Evolutionary conservation across 2,113 vertebrate genomes (phyloP), one percentile per base, ranked within the genome.

Genomic region (Menura novaehollandiae): DNA sequence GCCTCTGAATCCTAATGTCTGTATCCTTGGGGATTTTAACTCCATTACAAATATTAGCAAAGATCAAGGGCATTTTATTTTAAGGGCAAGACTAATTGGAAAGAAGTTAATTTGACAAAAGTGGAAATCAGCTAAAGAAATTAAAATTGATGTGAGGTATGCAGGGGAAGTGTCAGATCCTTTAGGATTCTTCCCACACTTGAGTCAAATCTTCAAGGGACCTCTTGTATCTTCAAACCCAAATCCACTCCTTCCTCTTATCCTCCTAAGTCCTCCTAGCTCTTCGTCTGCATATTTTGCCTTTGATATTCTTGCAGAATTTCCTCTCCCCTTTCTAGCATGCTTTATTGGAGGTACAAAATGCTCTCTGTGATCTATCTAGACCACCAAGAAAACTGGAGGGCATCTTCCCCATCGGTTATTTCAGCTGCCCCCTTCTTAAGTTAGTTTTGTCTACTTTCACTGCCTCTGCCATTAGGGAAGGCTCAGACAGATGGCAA

Each of bases 51-150:
- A 91, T 94, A 96, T 89, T 95, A 96, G 46, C 69, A 93, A 94
- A 95, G 89, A 96, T 93, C 91, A 93, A 94, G 91, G 91, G 32
- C 69, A 83, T 95, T 95, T 96, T 95, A 96, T 97, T 96, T 96
- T 95, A 95, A 85, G 59, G 76, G 55, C 80, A 94, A 82, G 14
- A 15, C 82, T 97, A 96, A 97, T 95, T 95, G 94, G 76, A 95
- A 97, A 89, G 41, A 91, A 96, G 82, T 95, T 96, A 95, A 96
- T 96, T 96, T 10, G 37, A 64, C 28, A 88, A 60, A 95, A 95
- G 68, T 77, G 32, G 58, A 92, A 91, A 69, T 94, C 47, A 89
- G 62, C 47, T 85, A 44, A 89, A 93, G 67, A 92, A 92, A 93
- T 94, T 96, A 77, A 96, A 96, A 95, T 56, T 85, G 28, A 52